phyloP scores from a whole-genome alignment of 2,888 invertebrate species.

The Polyommatus icarus region DNA sequence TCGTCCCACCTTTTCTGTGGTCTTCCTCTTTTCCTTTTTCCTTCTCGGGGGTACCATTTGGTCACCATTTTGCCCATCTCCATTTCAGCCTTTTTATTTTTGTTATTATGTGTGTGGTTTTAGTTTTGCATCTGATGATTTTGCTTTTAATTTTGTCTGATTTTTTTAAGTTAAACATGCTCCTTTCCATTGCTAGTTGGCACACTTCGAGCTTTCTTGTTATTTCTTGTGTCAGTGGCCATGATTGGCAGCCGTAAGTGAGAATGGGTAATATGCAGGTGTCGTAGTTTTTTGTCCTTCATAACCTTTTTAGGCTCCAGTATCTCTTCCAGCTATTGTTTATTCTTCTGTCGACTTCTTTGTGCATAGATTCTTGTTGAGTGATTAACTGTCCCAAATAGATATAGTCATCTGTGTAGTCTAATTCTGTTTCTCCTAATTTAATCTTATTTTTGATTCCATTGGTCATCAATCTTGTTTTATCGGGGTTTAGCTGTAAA shows the following conservation, averaged over 20 bases:
- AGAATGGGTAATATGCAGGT: background rate
- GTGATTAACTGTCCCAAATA: too few species aligned
- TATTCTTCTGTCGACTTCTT: background rate
- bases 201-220: background rate
- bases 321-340: slow-evolving; percentile 9
- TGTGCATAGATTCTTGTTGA: too few species aligned
- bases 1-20: too few species aligned
- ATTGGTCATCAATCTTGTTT: too few species aligned
- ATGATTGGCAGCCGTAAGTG: slow-evolving; percentile 7
- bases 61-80: background rate
- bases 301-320: background rate
- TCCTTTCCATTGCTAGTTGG: slow-evolving; percentile 18
- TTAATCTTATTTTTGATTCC: too few species aligned
- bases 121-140: too few species aligned
- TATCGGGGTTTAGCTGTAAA: too few species aligned
- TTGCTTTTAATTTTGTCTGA: background rate
- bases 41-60: background rate
- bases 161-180: background rate
- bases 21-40: too few species aligned
- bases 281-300: slow-evolving; percentile 5
- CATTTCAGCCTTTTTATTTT: too few species aligned
- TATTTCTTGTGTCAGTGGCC: background rate
- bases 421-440: too few species aligned
- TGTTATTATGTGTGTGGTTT: too few species aligned
- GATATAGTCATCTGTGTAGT: too few species aligned